Evolutionary conservation across 2,797 vertebrate genomes (phyloP).

Genomic region (Trematomus bernacchii): DNA sequence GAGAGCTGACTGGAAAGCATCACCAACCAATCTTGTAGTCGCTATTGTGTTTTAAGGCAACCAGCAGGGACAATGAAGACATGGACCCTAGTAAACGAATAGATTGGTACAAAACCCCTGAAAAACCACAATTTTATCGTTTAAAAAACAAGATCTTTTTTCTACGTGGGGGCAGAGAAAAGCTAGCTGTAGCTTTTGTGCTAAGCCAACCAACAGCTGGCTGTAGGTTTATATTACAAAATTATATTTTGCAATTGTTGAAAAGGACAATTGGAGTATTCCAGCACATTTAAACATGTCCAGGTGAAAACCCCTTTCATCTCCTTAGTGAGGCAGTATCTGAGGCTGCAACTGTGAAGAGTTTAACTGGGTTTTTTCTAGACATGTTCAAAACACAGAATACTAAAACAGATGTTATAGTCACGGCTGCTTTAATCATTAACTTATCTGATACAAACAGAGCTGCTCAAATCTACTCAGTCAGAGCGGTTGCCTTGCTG

Average conservation of each 20-base stretch:
- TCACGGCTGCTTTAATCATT: slow-evolving; percentile 9
- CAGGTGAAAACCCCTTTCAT: background rate
- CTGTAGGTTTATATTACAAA: background rate
- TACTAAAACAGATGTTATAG: slow-evolving; percentile 5
- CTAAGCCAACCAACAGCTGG: background rate
- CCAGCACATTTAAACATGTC: slow-evolving; percentile 23
- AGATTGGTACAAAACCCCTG: background rate
- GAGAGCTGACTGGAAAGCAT: no score
- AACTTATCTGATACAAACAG: background rate
- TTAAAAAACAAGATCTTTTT: no score
- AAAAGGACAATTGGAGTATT: background rate
- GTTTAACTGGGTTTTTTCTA: background rate
- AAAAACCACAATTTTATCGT: background rate
- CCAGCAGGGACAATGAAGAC: background rate
- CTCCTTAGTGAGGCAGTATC: background rate
- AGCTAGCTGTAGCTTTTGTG: background rate
- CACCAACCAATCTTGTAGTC: background rate
- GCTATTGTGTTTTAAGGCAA: background rate
- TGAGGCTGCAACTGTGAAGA: background rate
- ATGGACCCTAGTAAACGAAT: background rate
- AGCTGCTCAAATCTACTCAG: background rate
- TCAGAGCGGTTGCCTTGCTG: background rate
- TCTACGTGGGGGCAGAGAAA: no score
- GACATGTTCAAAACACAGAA: background rate
- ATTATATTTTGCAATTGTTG: no score